Base-by-base conservation (phyloP, 2,888 invertebrate species). In the Agonum fuliginosum region DNA sequence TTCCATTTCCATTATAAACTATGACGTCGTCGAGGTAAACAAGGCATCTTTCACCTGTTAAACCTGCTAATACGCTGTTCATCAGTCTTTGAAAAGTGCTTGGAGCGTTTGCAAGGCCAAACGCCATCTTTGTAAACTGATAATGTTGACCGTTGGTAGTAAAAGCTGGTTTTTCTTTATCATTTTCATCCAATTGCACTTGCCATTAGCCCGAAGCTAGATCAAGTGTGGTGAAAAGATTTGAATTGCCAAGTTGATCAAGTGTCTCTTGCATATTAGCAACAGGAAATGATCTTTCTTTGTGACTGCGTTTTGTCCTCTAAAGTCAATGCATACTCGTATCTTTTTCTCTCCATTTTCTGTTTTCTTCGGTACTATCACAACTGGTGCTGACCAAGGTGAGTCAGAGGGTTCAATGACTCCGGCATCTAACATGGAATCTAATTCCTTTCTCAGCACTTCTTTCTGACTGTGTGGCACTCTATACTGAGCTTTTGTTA, bases 331-430 rank as follows among this genome's bases (percentile, higher is more conserved):
- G 41, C 81, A 78, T 5, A 84, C 79, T 43, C 83, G 30, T 34
- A 72, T 81, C 67, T 80, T 80, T 0, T 34, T 19, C 19, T 69
- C 78, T 1, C 79, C 79, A 12, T 80, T 79, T 8, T 79, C 80
- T 8, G 83, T 80, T 73, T 84, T 84, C 79, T 86, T 87, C 14
- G 80, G 80, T 1, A 85, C 84, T 0, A 87, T 54, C 1, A 86
- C 83, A n/a, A n/a, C n/a, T n/a, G n/a, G n/a, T n/a, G n/a, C n/a
- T n/a, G n/a, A n/a, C n/a, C n/a, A n/a, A n/a, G n/a, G n/a, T n/a
- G n/a, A n/a, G n/a, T n/a, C n/a, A n/a, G n/a, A n/a, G n/a, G n/a
- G n/a, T n/a, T n/a, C n/a, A n/a, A n/a, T n/a, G n/a, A n/a, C n/a
- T n/a, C n/a, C n/a, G n/a, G n/a, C n/a, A n/a, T n/a, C n/a, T n/a